phyloP scores from a whole-genome alignment of 2,113 vertebrate species.

The Hippocampus comes region DNA sequence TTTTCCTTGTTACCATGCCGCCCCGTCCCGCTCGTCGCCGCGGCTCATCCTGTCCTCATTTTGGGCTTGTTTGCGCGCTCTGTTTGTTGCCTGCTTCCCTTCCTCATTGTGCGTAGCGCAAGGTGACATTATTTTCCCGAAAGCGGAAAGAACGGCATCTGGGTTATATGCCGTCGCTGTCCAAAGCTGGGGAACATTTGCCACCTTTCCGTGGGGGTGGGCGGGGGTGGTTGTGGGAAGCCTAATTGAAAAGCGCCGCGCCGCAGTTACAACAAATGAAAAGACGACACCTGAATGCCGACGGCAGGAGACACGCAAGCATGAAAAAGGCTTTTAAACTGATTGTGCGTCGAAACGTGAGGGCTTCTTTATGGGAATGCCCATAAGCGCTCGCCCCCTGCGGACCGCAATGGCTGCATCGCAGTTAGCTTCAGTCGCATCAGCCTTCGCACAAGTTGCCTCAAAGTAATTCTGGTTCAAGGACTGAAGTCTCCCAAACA shows the following conservation, averaged over 20 bases:
- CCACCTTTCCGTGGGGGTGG: constrained; percentile 27
- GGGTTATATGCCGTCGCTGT: constrained; percentile 39
- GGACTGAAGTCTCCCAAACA: constrained; percentile 8
- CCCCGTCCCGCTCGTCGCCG: constrained; percentile 41
- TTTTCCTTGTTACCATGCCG: constrained; percentile 24
- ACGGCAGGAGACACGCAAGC: background rate
- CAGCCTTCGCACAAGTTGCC: background rate
- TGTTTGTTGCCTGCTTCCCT: constrained; percentile 24
- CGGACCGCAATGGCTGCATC: background rate
- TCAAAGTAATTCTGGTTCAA: background rate
- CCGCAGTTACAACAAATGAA: constrained; percentile 31
- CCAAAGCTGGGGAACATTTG: constrained; percentile 36
- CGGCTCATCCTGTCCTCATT: constrained; percentile 45
- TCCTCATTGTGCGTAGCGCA: constrained; percentile 43
- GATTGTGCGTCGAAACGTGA: background rate
- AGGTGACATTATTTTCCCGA: constrained; percentile 46
- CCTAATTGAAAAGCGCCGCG: constrained; percentile 44
- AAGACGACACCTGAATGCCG: constrained; percentile 11
- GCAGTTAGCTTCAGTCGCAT: background rate
- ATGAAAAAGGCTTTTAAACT: constrained; percentile 5
- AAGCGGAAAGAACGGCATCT: constrained; percentile 35
- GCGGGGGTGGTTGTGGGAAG: background rate
- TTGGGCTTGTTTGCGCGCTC: constrained; percentile 39
- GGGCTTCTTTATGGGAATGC: background rate
- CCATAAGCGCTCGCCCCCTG: constrained; percentile 3